phyloP scores from a whole-genome alignment of 2,113 vertebrate species.

The Columba janthina region DNA sequence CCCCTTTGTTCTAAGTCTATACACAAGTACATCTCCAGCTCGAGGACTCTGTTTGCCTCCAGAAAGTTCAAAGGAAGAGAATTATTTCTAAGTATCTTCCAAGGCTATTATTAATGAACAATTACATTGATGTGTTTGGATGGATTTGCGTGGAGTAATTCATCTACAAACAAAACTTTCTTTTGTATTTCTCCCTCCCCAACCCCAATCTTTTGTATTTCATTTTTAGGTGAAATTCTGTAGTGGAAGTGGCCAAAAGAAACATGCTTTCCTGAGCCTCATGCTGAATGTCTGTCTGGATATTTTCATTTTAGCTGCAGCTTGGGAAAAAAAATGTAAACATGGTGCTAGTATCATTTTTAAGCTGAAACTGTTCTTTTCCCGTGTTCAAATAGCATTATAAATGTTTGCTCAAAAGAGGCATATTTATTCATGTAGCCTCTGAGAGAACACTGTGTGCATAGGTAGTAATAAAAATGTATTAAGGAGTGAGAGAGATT shows the following conservation, averaged over 20 bases:
- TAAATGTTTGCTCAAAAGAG: constrained; percentile 56
- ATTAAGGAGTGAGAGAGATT: constrained; percentile 34
- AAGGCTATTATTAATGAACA: constrained; percentile 69
- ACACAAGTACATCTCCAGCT: neutral
- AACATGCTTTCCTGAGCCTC: constrained; percentile 66
- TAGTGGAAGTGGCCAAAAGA: constrained; percentile 69
- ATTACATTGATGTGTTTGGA: constrained; percentile 49
- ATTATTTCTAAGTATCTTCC: constrained; percentile 63
- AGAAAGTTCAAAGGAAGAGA: constrained; percentile 68
- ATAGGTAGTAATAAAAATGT: constrained; percentile 57
- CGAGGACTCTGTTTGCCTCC: constrained; percentile 45
- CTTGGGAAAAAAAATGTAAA: constrained; percentile 54
- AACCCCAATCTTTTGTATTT: constrained; percentile 54
- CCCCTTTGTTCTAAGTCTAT: neutral
- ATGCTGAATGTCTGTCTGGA: constrained; percentile 65
- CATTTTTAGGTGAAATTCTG: constrained; percentile 64
- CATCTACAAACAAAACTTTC: constrained; percentile 71
- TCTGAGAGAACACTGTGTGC: constrained; percentile 34
- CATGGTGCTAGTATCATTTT: constrained; percentile 48
- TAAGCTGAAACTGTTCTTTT: constrained; percentile 25
- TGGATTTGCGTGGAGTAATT: constrained; percentile 69
- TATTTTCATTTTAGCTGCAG: constrained; percentile 69
- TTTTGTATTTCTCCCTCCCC: constrained; percentile 46
- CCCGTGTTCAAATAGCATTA: neutral
- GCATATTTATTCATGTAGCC: constrained; percentile 44